Conservation (phyloP, 2,113 vertebrate species). For the Nothobranchius kuhntae region DNA sequence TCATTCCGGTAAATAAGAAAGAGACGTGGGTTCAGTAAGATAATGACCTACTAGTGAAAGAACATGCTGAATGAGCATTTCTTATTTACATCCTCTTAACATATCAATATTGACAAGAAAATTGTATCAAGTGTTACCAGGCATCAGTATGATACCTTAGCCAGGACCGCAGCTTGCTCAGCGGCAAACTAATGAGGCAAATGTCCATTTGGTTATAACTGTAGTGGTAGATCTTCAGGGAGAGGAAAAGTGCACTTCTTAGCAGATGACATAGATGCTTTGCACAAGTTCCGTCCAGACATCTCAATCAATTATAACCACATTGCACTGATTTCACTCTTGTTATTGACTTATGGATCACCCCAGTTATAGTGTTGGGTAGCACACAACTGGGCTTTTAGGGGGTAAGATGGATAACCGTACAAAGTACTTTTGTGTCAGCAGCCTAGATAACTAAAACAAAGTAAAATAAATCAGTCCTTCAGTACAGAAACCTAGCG, state of each 20-base stretch:
- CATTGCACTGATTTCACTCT: constrained; percentile 85
- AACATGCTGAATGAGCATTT: constrained; percentile 68
- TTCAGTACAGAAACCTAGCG: constrained; percentile 49
- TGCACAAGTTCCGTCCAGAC: constrained; percentile 83
- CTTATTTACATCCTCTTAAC: constrained; percentile 63
- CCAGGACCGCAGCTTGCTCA: constrained; percentile 63
- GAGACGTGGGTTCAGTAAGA: constrained; percentile 29
- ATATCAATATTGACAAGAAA: constrained; percentile 65
- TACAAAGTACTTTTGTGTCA: constrained; percentile 56
- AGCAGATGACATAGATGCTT: constrained; percentile 83
- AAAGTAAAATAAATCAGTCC: constrained; percentile 43
- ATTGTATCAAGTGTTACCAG: constrained; percentile 68
- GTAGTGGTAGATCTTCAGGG: constrained; percentile 79
- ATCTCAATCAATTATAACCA: constrained; percentile 89
- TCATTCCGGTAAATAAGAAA: constrained; percentile 52
- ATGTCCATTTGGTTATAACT: constrained; percentile 80
- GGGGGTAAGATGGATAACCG: constrained; percentile 64
- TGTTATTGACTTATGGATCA: constrained; percentile 84
- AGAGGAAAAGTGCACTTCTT: constrained; percentile 84
- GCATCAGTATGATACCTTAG: constrained; percentile 69
- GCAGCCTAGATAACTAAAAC: constrained; percentile 58
- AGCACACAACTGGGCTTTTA: constrained; percentile 77
- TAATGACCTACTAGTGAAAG: constrained; percentile 62
- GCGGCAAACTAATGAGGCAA: constrained; percentile 75
- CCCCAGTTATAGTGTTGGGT: constrained; percentile 78